Evolutionary conservation across 2,888 invertebrate species (phyloP).

Genomic region (Philopedon plagiatum): DNA sequence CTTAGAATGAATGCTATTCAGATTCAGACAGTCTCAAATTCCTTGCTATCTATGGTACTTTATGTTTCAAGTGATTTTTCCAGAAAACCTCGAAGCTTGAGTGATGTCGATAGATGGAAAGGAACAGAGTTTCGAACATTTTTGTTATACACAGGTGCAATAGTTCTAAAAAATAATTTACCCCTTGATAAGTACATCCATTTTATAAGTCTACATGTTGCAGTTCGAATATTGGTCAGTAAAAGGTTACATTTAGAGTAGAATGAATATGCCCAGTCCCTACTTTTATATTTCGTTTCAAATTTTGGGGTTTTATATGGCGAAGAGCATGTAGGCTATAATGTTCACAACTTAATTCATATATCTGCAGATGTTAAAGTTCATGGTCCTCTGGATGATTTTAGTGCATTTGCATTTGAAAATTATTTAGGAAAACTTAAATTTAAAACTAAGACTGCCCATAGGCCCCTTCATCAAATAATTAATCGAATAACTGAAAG

Average conservation of each 20-base stretch:
- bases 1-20: conserved; percentile 20
- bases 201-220: no score
- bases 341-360: conserved; percentile 54
- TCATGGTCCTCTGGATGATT: conserved; percentile 52
- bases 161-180: conserved; percentile 26
- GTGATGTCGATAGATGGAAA: conserved; percentile 46
- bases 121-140: conserved; percentile 47
- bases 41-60: background rate
- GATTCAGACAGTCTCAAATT: background rate
- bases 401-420: conserved; percentile 53
- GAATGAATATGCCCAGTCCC: conserved; percentile 41
- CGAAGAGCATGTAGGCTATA: conserved; percentile 51
- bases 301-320: conserved; percentile 51
- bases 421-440: conserved; percentile 40
- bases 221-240: no score
- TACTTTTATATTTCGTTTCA: conserved; percentile 51
- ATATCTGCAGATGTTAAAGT: conserved; percentile 50
- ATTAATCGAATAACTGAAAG: conserved; percentile 27
- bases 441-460: conserved; percentile 42
- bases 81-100: conserved; percentile 38
- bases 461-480: conserved; percentile 46
- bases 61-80: conserved; percentile 34
- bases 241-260: no score
- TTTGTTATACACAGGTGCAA: conserved; percentile 48
- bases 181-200: no score